Base-by-base conservation (phyloP, 2,888 invertebrate genomes). In the Mythimna loreyi region DNA sequence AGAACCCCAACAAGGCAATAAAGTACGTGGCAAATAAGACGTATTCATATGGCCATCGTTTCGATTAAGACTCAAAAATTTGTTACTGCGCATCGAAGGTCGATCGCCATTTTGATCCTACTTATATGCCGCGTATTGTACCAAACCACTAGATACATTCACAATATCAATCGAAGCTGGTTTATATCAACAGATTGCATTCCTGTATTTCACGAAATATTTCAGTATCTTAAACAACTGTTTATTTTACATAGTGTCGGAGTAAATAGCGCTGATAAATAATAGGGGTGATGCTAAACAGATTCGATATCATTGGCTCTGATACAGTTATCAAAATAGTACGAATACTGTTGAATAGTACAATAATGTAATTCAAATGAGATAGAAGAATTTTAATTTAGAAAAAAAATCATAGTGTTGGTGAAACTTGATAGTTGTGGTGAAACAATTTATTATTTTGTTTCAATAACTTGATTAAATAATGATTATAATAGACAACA, bases 181-280 rank as follows among this genome's bases (percentile, higher is more conserved):
- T 65, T 57, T 52, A 40, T 11, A 71, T 71, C 65, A 45, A 64
- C 28, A 11, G 28, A 43, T 50, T 71, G n/a, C 23, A 55, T 62
- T 71, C n/a, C 25, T 28, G 50, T 64, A 72, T 16, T 57, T 45
- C 23, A 45, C 28, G 33, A 67, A 67, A 56, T 73, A 58, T 28
- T 67, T 73, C 47, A 16, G 53, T 59, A 59, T 33, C 25, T 59
- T 43, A 58, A 58, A 58, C 64, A 64, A 72, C 11, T 62, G 36
- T 75, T 58, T 73, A 53, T 62, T 75, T 62, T 45, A 49, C 68
- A 36, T 55, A 49, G n/a, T 23, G 47, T 33, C 6, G 58, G 62
- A 49, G 43, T 55, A 55, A 72, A 58, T 58, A 43, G 21, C n/a
- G 59, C 67, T 75, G 52, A 45, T 61, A 53, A 74, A 45, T 58